Base-by-base conservation (phyloP, 2,797 vertebrate species). In the Manis javanica region DNA sequence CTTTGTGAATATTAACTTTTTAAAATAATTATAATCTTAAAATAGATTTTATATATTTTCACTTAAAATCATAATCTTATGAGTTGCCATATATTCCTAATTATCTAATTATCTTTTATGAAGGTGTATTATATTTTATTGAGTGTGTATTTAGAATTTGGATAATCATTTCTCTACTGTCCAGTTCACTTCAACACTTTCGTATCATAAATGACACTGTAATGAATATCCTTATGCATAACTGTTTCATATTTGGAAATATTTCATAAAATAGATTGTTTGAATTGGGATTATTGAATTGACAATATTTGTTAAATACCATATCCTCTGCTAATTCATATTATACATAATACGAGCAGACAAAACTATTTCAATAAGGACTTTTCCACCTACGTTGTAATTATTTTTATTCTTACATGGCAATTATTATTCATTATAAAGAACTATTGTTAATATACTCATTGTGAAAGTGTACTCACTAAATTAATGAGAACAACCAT, bases 401-500 rank as follows among this genome's bases (percentile, higher is more conserved):
- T 42, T 86, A 88, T n/a, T 90, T 64, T 26, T 82, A n/a, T 79
- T 93, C 63, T 57, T 97, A 91, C 37, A 74, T 83, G 63, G 19
- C 91, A 95, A 96, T 92, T 74, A 68, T 64, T 94, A 61, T n/a
- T 91, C 72, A 75, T 66, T 46, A 94, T 51, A 88, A 34, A 68
- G 11, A 75, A 13, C 82, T 98, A 90, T 89, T 66, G 53, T 94
- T 98, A 98, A 97, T 96, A 95, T 90, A 98, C 96, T 96, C 96
- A 94, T 88, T 95, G 75, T 95, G 59, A 24, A 90, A 98, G 14
- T 85, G 92, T 93, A 63, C 5, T 98, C 91, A 89, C 82, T 87
- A 90, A 97, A 77, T 96, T 98, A 98, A 98, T 96, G 91, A 97
- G 75, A 90, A 24, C 96, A 98, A 97, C 39, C 55, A 97, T 97